phyloP scores from a whole-genome alignment of 1,140 invertebrate genomes.

The Drosophila nebulosa region DNA sequence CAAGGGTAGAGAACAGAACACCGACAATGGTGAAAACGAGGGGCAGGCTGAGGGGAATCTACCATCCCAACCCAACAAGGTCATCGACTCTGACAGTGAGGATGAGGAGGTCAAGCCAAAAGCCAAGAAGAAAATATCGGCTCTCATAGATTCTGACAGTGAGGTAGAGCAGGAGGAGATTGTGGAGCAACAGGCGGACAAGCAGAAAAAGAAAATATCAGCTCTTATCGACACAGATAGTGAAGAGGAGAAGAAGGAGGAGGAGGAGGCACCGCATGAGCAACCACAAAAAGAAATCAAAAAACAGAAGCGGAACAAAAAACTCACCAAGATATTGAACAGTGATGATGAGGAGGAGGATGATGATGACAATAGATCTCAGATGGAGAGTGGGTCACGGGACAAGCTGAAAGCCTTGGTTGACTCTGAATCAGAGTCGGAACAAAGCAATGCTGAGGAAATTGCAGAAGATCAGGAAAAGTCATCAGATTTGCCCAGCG shows the following conservation, averaged over 20 bases:
- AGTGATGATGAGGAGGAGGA: slow-evolving; percentile 36
- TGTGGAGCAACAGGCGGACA: not conserved
- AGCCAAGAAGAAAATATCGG: slow-evolving; percentile 35
- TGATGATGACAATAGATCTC: not conserved
- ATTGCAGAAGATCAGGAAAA: slow-evolving; percentile 21
- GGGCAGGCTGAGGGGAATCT: not conserved
- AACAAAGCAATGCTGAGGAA: slow-evolving; percentile 30
- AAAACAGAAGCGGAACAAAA: slow-evolving; percentile 12
- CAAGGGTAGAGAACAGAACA: not conserved
- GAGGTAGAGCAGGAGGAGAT: slow-evolving; percentile 18
- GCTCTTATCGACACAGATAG: slow-evolving; percentile 36
- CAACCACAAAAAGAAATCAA: slow-evolving; percentile 30
- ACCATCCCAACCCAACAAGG: not conserved
- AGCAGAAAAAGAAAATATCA: slow-evolving; percentile 24
- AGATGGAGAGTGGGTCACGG: not conserved
- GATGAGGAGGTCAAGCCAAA: not conserved
- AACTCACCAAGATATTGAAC: slow-evolving; percentile 10
- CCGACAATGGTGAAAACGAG: not conserved
- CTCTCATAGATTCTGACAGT: slow-evolving; percentile 51
- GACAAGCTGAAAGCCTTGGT: slow-evolving; percentile 51
- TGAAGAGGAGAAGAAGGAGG: slow-evolving; percentile 24
- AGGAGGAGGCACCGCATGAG: slow-evolving; percentile 1
- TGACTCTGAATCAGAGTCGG: slow-evolving; percentile 58
- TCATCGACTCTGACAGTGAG: slow-evolving; percentile 26
- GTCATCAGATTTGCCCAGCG: not conserved